Conservation (phyloP, 1,140 invertebrate species). For the Leptestheria dahalacensis region DNA sequence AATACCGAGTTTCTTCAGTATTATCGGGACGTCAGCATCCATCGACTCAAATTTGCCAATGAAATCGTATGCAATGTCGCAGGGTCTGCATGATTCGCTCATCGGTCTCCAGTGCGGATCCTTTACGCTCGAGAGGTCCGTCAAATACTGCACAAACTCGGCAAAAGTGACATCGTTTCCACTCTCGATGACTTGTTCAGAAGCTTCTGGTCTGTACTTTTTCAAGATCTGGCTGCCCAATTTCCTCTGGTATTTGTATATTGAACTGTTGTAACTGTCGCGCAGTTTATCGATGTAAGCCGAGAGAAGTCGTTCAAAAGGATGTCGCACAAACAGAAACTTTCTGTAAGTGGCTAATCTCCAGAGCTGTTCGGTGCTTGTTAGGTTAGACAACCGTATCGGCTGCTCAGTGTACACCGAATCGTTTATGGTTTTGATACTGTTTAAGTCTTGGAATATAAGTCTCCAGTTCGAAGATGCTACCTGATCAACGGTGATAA, state of each 20-base stretch:
- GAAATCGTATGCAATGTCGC: background rate
- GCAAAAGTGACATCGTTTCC: background rate
- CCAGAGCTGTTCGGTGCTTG: slow-evolving; percentile 34
- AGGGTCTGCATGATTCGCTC: background rate
- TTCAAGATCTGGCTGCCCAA: background rate
- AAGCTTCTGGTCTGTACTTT: background rate
- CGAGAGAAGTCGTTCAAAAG: background rate
- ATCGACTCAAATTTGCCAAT: background rate
- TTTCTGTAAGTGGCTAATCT: background rate
- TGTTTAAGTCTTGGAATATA: slow-evolving; percentile 66
- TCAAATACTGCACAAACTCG: background rate
- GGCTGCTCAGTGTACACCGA: slow-evolving; percentile 43
- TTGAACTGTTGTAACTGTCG: background rate
- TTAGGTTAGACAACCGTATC: slow-evolving; percentile 36
- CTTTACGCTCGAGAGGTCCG: background rate
- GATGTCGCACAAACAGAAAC: background rate
- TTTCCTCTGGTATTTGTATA: background rate
- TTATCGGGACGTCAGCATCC: background rate
- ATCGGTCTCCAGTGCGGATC: background rate
- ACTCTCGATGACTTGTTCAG: background rate
- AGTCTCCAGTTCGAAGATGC: slow-evolving; percentile 93
- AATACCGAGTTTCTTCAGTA: background rate
- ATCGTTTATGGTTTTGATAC: slow-evolving; percentile 46
- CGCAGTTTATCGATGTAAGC: background rate
- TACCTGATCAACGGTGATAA: slow-evolving; percentile 38